A percentile compares a stretch with the other conserved stretches of the same genome.
phyloP scores from a whole-genome alignment of 2,113 vertebrate genomes.

The Theristicus caerulescens region DNA sequence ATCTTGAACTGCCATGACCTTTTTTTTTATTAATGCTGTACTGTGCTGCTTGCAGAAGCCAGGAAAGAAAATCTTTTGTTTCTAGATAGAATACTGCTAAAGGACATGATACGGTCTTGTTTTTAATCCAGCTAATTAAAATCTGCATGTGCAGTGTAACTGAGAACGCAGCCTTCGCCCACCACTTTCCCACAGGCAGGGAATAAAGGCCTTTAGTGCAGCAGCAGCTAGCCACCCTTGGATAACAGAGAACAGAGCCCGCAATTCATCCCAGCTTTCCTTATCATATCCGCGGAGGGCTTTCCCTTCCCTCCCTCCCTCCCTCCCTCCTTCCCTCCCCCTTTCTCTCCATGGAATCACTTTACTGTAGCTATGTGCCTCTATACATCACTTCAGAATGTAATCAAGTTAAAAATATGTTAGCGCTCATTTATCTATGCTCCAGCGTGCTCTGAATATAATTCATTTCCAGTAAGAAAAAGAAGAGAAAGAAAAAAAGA shows the following conservation, averaged over 20 bases:
- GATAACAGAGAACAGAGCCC: constrained; percentile 79
- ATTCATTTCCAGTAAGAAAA: background rate
- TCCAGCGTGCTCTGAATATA: background rate
- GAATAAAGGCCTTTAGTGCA: constrained; percentile 84
- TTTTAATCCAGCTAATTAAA: constrained; percentile 83
- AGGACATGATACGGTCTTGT: constrained; percentile 72
- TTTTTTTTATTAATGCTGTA: constrained; percentile 62
- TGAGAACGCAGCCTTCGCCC: constrained; percentile 74
- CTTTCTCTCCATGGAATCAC: constrained; percentile 36
- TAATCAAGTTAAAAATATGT: constrained; percentile 59
- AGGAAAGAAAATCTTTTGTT: constrained; percentile 78
- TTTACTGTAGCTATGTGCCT: constrained; percentile 49
- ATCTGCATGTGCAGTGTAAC: constrained; percentile 78
- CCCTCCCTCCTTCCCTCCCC: background rate
- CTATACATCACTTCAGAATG: constrained; percentile 49
- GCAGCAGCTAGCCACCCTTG: constrained; percentile 74
- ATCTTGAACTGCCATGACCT: constrained; percentile 67
- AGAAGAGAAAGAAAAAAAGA: no score
- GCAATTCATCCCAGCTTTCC: constrained; percentile 73
- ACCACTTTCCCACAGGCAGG: constrained; percentile 84
- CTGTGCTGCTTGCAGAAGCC: constrained; percentile 50
- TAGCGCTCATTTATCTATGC: constrained; percentile 7
- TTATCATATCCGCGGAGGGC: constrained; percentile 62
- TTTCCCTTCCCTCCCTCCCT: background rate
- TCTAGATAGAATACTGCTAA: constrained; percentile 44